A percentile compares a stretch with the other conserved stretches of the same genome.
Evolutionary conservation across 2,113 vertebrate genomes (phyloP).

Genomic region (Typhlomys cinereus): DNA sequence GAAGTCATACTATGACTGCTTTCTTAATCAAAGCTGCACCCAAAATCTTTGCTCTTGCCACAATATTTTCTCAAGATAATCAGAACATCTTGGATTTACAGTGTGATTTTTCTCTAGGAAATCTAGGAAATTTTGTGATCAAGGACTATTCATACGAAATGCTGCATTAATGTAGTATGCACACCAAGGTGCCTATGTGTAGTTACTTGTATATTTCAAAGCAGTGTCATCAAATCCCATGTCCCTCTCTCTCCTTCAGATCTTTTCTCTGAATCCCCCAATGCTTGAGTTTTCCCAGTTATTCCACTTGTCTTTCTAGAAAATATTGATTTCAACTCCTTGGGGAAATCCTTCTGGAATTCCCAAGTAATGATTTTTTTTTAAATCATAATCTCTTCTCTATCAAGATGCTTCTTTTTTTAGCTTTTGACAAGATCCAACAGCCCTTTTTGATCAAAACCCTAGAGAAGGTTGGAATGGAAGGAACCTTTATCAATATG

Average conservation of each 20-base stretch:
- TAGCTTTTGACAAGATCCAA: no score
- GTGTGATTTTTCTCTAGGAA: background rate
- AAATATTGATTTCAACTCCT: background rate
- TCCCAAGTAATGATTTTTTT: background rate
- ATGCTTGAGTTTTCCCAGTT: background rate
- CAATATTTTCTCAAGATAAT: slow-evolving; percentile 26
- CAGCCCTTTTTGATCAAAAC: no score
- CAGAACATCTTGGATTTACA: background rate
- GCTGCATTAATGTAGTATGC: background rate
- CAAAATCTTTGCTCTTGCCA: background rate
- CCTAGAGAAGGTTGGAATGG: no score
- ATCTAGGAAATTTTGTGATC: slow-evolving; percentile 4
- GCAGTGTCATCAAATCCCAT: background rate
- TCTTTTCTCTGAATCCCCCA: background rate
- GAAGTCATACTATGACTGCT: background rate
- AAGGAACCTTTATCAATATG: no score
- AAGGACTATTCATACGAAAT: background rate
- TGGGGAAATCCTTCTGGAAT: background rate
- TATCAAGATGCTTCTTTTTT: slow-evolving; percentile 19
- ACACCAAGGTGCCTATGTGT: background rate
- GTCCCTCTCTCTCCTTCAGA: background rate
- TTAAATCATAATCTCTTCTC: background rate
- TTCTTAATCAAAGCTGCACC: background rate
- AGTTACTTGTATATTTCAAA: background rate
- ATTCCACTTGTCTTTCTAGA: background rate